Conservation (phyloP, 2,797 vertebrate species). For the Calcarius lapponicus region DNA sequence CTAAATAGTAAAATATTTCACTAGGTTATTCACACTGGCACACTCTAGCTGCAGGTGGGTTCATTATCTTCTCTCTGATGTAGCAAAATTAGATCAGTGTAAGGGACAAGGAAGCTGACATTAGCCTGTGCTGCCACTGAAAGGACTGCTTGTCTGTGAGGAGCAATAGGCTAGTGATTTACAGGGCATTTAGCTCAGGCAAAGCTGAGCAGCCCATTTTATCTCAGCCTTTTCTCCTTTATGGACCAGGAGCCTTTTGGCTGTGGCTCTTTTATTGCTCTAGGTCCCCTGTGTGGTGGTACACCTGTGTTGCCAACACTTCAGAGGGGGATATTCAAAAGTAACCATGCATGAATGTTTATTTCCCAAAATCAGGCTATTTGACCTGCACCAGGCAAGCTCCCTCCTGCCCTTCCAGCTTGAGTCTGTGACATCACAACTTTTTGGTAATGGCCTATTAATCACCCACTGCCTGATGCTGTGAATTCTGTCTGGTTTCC, state of each 20-base stretch:
- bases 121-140: not conserved
- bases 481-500: not conserved
- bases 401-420: not conserved
- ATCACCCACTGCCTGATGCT: not conserved
- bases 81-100: not conserved
- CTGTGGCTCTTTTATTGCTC: not conserved
- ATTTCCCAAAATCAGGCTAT: not conserved
- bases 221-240: not conserved
- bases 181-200: not conserved
- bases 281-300: not conserved
- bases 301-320: not conserved
- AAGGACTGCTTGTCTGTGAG: not conserved
- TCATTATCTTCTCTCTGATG: not conserved
- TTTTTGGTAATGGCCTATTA: constrained; percentile 28
- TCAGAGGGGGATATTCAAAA: not conserved
- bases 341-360: accelerated
- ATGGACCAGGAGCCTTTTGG: not conserved
- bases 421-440: not conserved
- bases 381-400: not conserved
- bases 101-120: not conserved
- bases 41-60: not conserved
- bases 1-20: not conserved
- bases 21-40: not conserved
- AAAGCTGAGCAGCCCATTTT: not conserved
- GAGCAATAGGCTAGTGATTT: not conserved